Evolutionary conservation across 2,113 vertebrate species (phyloP).

Genomic region (Chionodraco myersi): DNA sequence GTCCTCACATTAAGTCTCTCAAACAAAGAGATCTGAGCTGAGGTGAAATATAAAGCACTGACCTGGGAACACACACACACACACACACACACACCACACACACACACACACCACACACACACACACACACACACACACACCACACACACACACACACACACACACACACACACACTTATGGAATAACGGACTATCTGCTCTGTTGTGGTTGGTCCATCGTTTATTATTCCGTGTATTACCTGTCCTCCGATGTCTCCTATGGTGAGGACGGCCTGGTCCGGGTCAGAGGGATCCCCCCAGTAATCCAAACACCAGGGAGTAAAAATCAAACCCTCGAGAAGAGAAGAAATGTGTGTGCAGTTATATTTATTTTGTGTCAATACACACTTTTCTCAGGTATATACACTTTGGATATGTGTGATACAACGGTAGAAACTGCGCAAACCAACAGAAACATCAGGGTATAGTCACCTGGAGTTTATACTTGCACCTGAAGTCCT

Average conservation of each 20-base stretch:
- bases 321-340: slow-evolving; percentile 78
- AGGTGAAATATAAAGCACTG: slow-evolving; percentile 80
- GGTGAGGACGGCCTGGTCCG: slow-evolving; percentile 83
- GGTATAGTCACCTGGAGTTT: slow-evolving; percentile 78
- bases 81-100: slow-evolving; percentile 29
- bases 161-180: slow-evolving; percentile 4
- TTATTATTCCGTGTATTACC: slow-evolving; percentile 69
- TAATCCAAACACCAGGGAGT: slow-evolving; percentile 85
- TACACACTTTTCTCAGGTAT: neutral
- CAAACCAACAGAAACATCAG: neutral
- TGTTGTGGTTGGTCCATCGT: neutral
- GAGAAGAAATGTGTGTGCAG: neutral
- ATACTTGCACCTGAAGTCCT: slow-evolving; percentile 84
- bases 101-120: slow-evolving; percentile 16
- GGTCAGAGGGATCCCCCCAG: slow-evolving; percentile 81
- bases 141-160: slow-evolving; percentile 12
- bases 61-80: slow-evolving; percentile 76
- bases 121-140: slow-evolving; percentile 37
- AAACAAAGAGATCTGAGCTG: slow-evolving; percentile 81
- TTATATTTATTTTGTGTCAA: neutral
- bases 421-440: neutral
- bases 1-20: slow-evolving; percentile 65
- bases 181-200: neutral
- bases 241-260: slow-evolving; percentile 87
- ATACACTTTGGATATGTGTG: neutral